phyloP scores from a whole-genome alignment of 2,888 invertebrate genomes.

The Chaitophorus viminalis region DNA sequence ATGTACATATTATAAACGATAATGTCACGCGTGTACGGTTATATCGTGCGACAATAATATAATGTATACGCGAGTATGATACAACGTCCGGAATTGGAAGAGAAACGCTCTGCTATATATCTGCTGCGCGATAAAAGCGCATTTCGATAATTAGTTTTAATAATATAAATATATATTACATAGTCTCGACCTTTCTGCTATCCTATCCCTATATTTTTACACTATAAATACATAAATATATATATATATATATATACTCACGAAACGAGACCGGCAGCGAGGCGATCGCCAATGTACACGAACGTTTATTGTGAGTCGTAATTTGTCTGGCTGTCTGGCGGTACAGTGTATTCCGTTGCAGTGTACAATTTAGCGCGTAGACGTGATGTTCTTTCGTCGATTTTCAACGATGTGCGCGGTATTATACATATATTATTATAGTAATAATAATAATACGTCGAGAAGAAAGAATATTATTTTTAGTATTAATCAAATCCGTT shows the following conservation, averaged over 20 bases:
- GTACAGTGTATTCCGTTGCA: not conserved
- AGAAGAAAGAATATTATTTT: not conserved
- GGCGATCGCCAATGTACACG: constrained; percentile 3
- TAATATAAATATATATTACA: not conserved
- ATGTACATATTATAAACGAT: no score
- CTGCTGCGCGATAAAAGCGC: constrained; percentile 21
- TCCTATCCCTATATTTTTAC: not conserved
- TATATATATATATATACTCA: not conserved
- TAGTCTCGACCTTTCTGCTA: constrained; percentile 16
- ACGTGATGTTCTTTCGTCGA: not conserved
- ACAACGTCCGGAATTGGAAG: not conserved
- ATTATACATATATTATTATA: no score
- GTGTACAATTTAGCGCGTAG: not conserved
- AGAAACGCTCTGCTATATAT: not conserved
- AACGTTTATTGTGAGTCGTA: constrained; percentile 40
- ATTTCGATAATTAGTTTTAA: constrained; percentile 52
- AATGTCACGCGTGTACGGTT: no score
- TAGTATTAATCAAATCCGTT: not conserved
- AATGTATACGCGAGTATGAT: not conserved
- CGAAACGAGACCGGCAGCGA: not conserved
- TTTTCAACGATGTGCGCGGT: not conserved
- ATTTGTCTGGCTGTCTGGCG: constrained; percentile 42
- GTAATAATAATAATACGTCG: no score
- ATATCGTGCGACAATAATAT: no score
- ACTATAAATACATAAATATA: no score